Evolutionary conservation across 2,113 vertebrate species (phyloP).

Genomic region (Bagarius yarrelli): DNA sequence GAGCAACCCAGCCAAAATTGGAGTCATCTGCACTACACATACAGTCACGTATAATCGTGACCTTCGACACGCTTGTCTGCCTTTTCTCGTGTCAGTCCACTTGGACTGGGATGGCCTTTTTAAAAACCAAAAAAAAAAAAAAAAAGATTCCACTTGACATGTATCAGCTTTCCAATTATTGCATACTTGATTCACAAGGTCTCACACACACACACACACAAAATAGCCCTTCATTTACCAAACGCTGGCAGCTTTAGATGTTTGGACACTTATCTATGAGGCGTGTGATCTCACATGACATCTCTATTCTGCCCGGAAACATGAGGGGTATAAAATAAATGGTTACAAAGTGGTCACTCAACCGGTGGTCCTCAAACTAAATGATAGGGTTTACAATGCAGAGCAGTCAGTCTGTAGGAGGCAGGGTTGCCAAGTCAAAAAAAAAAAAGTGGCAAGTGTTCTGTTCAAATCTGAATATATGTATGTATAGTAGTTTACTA

Average conservation of each 20-base stretch:
- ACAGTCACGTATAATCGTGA: slow-evolving; percentile 6
- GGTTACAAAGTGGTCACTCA: slow-evolving; percentile 7
- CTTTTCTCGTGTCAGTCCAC: not conserved
- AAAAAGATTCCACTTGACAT: slow-evolving; percentile 1
- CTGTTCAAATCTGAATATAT: not conserved
- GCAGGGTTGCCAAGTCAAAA: not conserved
- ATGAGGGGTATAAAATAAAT: slow-evolving; percentile 7
- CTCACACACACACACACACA: not conserved
- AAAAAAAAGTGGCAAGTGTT: not conserved
- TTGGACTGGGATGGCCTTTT: not conserved
- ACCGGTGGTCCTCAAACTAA: slow-evolving; percentile 1
- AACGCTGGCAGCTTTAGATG: slow-evolving; percentile 23
- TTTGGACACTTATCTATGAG: slow-evolving; percentile 24
- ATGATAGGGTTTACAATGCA: not conserved
- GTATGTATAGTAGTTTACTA: not conserved
- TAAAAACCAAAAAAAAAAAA: slow-evolving; percentile 17
- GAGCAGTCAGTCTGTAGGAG: not conserved
- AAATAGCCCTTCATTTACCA: slow-evolving; percentile 5
- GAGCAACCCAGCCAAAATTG: not conserved
- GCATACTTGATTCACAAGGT: slow-evolving; percentile 12
- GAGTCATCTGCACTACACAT: not conserved
- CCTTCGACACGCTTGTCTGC: not conserved
- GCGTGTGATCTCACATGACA: slow-evolving; percentile 18
- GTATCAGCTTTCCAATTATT: not conserved
- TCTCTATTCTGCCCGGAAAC: slow-evolving; percentile 21